Evolutionary conservation across 2,797 vertebrate genomes (phyloP), one percentile per base, ranked within the genome.

Genomic region (Microchirus variegatus): DNA sequence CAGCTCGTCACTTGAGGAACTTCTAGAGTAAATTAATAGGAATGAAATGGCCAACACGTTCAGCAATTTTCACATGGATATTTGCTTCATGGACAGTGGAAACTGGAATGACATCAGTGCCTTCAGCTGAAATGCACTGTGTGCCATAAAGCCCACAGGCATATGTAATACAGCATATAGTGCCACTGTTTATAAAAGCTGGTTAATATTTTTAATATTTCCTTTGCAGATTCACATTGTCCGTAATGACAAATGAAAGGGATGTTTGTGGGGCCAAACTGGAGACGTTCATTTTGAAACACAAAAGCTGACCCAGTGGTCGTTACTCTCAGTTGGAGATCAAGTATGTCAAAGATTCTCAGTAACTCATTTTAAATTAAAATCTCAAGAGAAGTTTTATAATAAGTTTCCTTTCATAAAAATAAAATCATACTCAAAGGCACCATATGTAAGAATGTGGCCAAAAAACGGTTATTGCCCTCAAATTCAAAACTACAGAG

Each of bases 261-360:
- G 62, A 81, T 83, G 75, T 83, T 82, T 80, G 66, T 60, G 38
- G 38, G 74, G 18, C 36, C 53, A 62, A 72, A 68, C 64, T 76
- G 63, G 31, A 31, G 31, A 8, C 31, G 7, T 31, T 31, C 31
- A 8, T 8, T 31, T 31, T 31, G 31, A 31, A 31, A 31, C 31
- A 6, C 31, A 31, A 31, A 31, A 31, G 31, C 31, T 31, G 7
- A 31, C 31, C 31, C 31, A 31, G 31, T 31, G 31, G 3, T 31
- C 8, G 31, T 31, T 31, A 8, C 5, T 31, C 31, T 31, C 31
- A 31, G 31, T 31, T 31, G 31, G 31, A 31, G 31, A 31, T 31
- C 31, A 31, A 31, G 31, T 31, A 31, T 31, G 31, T 31, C 22
- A 3, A 31, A 8, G 3, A 31, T 22, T 22, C 31, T 31, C 31